These are phyloP conservation scores for Willisornis vidua DNA, from an alignment of 2,113 vertebrate species.

Conservation along the genomic window DNA sequence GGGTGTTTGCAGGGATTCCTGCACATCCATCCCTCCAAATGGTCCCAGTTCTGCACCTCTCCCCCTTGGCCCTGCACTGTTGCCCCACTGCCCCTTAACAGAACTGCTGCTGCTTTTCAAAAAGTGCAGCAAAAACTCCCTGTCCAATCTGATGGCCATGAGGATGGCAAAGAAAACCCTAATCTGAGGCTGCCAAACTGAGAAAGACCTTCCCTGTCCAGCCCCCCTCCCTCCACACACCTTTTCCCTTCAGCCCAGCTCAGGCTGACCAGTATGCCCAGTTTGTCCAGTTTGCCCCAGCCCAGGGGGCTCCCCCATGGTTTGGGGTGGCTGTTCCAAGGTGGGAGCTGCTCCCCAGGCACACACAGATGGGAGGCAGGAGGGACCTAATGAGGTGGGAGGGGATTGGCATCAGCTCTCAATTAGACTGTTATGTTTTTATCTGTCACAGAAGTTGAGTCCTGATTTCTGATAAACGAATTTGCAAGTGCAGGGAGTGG, in stretches of 20 bases:
- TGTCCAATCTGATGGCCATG: neutral
- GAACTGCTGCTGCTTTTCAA: neutral
- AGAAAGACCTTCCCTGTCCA: neutral
- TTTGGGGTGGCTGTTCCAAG: neutral
- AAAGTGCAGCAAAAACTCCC: neutral
- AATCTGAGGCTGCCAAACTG: neutral
- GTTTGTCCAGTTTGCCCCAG: neutral
- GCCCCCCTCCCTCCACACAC: too few species aligned
- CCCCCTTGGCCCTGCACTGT: neutral
- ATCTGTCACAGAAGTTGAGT: neutral
- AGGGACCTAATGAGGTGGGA: neutral
- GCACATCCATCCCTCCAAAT: neutral
- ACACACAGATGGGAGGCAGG: neutral
- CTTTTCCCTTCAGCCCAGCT: too few species aligned
- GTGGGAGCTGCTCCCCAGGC: neutral
- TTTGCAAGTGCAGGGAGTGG: neutral
- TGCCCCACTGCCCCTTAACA: neutral
- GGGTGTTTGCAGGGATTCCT: neutral
- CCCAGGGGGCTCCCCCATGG: rapidly evolving
- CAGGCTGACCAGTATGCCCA: too few species aligned
- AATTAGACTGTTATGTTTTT: neutral
- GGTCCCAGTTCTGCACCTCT: neutral
- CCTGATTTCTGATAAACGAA: neutral
- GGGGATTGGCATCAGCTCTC: neutral
- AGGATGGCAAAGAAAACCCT: neutral